Evolutionary conservation across 2,888 invertebrate genomes (phyloP), one percentile per base, ranked within the genome.

Genomic region (Volucella bombylans): DNA sequence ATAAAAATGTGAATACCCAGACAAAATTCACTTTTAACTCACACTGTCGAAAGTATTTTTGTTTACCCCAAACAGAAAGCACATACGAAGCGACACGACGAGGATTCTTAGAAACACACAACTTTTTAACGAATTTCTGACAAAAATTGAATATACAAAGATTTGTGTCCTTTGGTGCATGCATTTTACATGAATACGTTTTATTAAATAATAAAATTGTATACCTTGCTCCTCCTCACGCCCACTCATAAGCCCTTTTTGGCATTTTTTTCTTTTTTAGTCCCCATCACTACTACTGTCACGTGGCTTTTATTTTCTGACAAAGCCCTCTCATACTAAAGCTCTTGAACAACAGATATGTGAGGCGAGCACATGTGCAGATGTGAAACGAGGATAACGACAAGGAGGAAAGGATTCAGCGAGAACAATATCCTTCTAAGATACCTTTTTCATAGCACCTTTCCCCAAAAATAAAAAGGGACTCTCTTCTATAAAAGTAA

Each of bases 101-200:
- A 31, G 6, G 4, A 31, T 31, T 31, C 31, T 4, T 6, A 31
- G 31, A 31, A 31, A 39, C n/a, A 11, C 3, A 9, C 65, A 54
- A 45, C 50, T 52, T 64, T 11, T 52, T 61, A 49, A 62, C 47
- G 47, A 62, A 47, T 54, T 68, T 39, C 31, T 45, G 10, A 18
- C 14, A 47, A 52, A 79, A 65, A 65, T 64, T 41, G 55, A 73
- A 72, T 59, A 10, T 41, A 38, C 39, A 62, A 62, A 18, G 15
- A 81, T 50, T 31, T 57, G 55, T 71, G 12, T 64, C 39, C 45
- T 64, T 49, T 55, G 54, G 14, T 49, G 67, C 62, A 81, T 76
- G 55, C 61, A 68, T 80, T 68, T 62, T 55, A 67, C 41, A 80
- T 80, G 62, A 55, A 45, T 18, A 68, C 41, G 18, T 61, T 65